Evolutionary conservation across 2,888 invertebrate genomes (phyloP).

Genomic region (Apotomis capreana): DNA sequence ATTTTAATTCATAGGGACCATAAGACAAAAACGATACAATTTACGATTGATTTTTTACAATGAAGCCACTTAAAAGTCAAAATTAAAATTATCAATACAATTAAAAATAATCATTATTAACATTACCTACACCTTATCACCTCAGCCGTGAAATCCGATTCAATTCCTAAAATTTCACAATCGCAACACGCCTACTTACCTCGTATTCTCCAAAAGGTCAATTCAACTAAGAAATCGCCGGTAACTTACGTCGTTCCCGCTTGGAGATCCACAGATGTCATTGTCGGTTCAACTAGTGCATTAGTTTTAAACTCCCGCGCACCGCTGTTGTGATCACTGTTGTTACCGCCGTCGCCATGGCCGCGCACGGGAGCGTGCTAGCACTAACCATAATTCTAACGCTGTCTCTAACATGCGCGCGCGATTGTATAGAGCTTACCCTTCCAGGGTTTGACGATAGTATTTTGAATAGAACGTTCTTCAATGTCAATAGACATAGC

Average conservation of each 20-base stretch:
- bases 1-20: no score
- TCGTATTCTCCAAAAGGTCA: background rate
- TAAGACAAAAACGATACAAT: no score
- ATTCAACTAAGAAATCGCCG: background rate
- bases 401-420: slow-evolving; percentile 56
- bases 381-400: slow-evolving; percentile 55
- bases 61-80: no score
- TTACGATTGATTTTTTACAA: no score
- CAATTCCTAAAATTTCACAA: slow-evolving; percentile 14
- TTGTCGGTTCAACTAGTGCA: slow-evolving; percentile 35
- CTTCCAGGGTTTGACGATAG: slow-evolving; percentile 63
- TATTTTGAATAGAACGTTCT: slow-evolving; percentile 67
- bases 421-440: slow-evolving; percentile 77
- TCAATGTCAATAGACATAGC: slow-evolving; percentile 65
- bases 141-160: slow-evolving; percentile 13
- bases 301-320: slow-evolving; percentile 42
- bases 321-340: slow-evolving; percentile 61
- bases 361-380: slow-evolving; percentile 73
- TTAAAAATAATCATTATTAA: no score
- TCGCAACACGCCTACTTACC: slow-evolving; percentile 3
- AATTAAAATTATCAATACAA: no score
- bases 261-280: slow-evolving; percentile 31
- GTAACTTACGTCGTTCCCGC: slow-evolving; percentile 12
- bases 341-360: slow-evolving; percentile 69
- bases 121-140: background rate